Evolutionary conservation across 2,888 invertebrate genomes (phyloP), one percentile per base, ranked within the genome.

Genomic region (Lasioglossum morio): DNA sequence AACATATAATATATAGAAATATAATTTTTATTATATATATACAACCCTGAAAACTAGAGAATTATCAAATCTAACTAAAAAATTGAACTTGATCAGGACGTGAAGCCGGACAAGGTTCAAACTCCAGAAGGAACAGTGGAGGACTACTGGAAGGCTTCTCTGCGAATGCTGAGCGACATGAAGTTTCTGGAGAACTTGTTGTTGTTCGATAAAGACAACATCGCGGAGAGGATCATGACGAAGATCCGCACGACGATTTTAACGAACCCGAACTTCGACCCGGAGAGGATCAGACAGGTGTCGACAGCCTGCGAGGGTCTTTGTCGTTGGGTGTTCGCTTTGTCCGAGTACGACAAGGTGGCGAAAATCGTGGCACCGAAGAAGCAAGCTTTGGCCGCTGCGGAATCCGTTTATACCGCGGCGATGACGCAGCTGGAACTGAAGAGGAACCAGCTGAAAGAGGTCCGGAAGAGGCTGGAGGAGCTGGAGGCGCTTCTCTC

Each of bases 251-350:
- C 97, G 27, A 97, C 97, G 87, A 98, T 99, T 73, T 95, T 98
- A 92, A 96, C 96, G 72, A 98, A 99, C 93, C 98, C 98, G 83
- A 98, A 97, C 77, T 99, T 99, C 94, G 98, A 98, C 93, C 99
- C 99, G 0, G 98, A 99, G 86, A 98, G 98, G 95, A 97, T 99
- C 72, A 97, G 97, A 92, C 96, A 97, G 0, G 98, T 98, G 0
- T 99, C 99, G 0, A 97, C 97, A 0, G 99, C 99, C 16, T 98
- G 98, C 92, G 99, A 99, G 95, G 99, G 98, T 87, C 96, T 98
- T 92, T 99, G 99, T 94, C 98, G 98, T 93, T 99, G 99, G 99
- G 98, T 99, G 19, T 97, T 98, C 87, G 99, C 99, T 0, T 97
- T 99, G 94, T 98, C 98, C 3, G 98, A 99, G 92, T 99, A 99